Conservation (phyloP, 2,888 invertebrate genomes). For the Clivina fossor region DNA sequence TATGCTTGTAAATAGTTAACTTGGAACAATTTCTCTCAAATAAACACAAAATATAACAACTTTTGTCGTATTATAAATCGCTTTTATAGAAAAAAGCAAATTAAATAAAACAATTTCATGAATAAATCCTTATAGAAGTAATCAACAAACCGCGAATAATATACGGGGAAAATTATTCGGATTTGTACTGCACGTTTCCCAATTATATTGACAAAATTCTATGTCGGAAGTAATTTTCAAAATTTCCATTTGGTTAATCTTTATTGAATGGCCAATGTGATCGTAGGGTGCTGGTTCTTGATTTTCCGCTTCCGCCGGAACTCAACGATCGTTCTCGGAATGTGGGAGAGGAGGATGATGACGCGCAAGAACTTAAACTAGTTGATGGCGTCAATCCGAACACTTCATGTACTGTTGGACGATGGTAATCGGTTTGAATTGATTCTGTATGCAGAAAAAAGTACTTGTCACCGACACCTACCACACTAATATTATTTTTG, state of each 20-base stretch:
- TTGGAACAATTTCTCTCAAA: no score
- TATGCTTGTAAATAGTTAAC: no score
- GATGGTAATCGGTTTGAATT: slow-evolving; percentile 47
- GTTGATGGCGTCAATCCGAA: slow-evolving; percentile 54
- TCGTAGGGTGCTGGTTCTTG: slow-evolving; percentile 46
- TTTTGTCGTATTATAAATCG: slow-evolving; percentile 1
- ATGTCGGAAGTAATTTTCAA: not conserved
- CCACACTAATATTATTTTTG: no score
- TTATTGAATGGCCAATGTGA: slow-evolving; percentile 48
- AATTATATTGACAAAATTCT: not conserved
- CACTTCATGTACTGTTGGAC: slow-evolving; percentile 54
- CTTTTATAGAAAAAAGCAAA: not conserved
- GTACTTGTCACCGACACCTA: no score
- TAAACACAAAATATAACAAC: no score
- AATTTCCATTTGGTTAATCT: slow-evolving; percentile 3
- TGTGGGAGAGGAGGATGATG: slow-evolving; percentile 50
- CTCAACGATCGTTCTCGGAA: slow-evolving; percentile 52
- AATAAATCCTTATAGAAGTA: not conserved
- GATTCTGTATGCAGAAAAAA: no score
- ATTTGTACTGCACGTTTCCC: slow-evolving; percentile 8
- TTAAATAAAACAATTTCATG: not conserved
- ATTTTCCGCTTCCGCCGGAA: slow-evolving; percentile 49
- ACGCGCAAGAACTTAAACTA: slow-evolving; percentile 52
- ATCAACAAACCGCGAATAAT: not conserved
- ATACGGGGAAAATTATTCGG: not conserved